These are phyloP conservation scores for Holacanthella duospinosa DNA, from an alignment of 2,888 invertebrate genomes.

Conservation along the genomic window DNA sequence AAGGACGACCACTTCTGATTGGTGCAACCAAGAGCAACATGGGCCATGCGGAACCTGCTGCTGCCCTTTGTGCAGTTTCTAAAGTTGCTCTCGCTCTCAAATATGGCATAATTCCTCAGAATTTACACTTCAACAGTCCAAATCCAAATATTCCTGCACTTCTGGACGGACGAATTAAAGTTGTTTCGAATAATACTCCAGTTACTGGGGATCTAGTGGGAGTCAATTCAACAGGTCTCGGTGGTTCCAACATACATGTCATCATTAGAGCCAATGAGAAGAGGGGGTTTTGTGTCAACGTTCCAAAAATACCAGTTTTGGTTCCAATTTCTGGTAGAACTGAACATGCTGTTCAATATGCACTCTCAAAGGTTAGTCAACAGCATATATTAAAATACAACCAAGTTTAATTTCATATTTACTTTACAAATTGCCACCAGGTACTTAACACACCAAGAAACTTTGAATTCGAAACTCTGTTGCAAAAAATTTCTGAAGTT, in stretches of 20 bases:
- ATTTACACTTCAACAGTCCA: conserved; percentile 75
- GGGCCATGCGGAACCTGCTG: conserved; percentile 82
- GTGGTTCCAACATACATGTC: conserved; percentile 73
- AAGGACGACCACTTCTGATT: conserved; percentile 64
- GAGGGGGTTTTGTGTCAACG: conserved; percentile 11
- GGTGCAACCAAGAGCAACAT: conserved; percentile 94
- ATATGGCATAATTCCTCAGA: conserved; percentile 70
- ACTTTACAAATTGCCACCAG: too few relatives aligned
- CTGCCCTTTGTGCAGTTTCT: conserved; percentile 68
- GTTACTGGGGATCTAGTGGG: conserved; percentile 61
- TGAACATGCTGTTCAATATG: conserved; percentile 53
- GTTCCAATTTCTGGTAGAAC: conserved; percentile 75
- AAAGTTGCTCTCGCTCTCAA: conserved; percentile 88
- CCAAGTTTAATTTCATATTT: too few relatives aligned
- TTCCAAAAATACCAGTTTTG: conserved; percentile 49
- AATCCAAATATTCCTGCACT: conserved; percentile 83
- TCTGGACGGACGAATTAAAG: conserved; percentile 67
- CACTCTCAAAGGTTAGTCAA: conserved; percentile 49
- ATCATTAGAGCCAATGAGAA: conserved; percentile 51
- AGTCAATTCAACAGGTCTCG: conserved; percentile 87
- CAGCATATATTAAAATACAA: conserved; percentile 49
- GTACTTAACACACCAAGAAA: neutral
- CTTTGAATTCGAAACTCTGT: too few relatives aligned
- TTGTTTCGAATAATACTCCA: conserved; percentile 40
- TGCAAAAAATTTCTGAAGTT: conserved; percentile 13